Conservation (phyloP, 2,888 invertebrate species). For the Lasioglossum malachurum region DNA sequence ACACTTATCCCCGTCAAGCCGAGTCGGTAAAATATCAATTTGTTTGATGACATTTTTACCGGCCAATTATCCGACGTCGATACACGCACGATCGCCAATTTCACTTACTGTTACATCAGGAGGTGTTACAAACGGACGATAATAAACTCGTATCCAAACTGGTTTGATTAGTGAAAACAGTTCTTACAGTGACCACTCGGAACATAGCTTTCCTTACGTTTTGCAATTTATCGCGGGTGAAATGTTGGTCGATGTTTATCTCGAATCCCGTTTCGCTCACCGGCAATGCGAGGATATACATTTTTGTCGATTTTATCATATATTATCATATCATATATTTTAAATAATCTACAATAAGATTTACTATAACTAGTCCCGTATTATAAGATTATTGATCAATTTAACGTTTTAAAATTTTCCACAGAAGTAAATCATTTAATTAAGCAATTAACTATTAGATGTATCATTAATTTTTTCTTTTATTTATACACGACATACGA, state of each 20-base stretch:
- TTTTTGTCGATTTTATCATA: too few relatives aligned
- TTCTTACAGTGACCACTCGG: slow-evolving; percentile 30
- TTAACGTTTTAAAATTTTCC: not conserved
- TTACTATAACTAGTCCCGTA: not conserved
- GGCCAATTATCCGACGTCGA: not conserved
- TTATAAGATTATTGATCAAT: not conserved
- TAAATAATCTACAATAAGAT: not conserved
- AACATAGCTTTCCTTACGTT: slow-evolving; percentile 6
- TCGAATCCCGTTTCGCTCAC: not conserved
- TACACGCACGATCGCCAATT: not conserved
- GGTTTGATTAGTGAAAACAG: slow-evolving; percentile 54
- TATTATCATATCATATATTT: too few relatives aligned
- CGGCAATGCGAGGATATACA: not conserved
- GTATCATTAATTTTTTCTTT: too few relatives aligned
- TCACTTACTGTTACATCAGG: slow-evolving; percentile 12
- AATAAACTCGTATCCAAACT: slow-evolving; percentile 43
- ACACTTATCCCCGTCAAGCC: slow-evolving; percentile 16
- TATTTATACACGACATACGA: too few relatives aligned
- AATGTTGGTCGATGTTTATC: slow-evolving; percentile 2
- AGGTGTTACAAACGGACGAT: not conserved
- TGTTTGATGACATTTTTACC: slow-evolving; percentile 20
- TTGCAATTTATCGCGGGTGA: slow-evolving; percentile 22
- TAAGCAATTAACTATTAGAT: not conserved
- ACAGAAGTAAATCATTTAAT: not conserved
- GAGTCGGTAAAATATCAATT: slow-evolving; percentile 13